phyloP scores from a whole-genome alignment of 2,113 vertebrate genomes.

The Austrofundulus limnaeus region DNA sequence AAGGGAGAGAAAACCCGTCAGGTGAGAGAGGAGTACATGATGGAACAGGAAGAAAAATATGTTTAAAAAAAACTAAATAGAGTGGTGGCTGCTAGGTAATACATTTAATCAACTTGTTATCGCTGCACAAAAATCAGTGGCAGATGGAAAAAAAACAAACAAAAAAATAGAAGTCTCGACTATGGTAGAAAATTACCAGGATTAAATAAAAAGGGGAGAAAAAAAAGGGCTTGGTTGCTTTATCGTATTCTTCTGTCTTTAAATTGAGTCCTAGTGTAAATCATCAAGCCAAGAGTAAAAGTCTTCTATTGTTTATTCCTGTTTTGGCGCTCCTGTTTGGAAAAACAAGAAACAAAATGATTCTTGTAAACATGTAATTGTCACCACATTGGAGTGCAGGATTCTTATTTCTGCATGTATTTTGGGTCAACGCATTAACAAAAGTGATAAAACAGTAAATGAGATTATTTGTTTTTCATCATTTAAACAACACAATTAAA shows the following conservation, averaged over 20 bases:
- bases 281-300: slow-evolving; percentile 79
- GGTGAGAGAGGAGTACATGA: slow-evolving; percentile 66
- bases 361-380: slow-evolving; percentile 10
- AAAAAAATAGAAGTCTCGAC: slow-evolving; percentile 81
- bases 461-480: neutral
- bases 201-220: slow-evolving; percentile 62
- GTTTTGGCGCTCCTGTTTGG: slow-evolving; percentile 90
- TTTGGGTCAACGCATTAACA: slow-evolving; percentile 8
- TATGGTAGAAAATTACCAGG: slow-evolving; percentile 83
- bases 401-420: neutral
- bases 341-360: slow-evolving; percentile 45
- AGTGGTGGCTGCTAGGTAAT: slow-evolving; percentile 70
- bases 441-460: neutral
- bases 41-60: slow-evolving; percentile 56
- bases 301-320: slow-evolving; percentile 90
- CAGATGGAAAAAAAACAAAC: slow-evolving; percentile 79
- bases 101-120: slow-evolving; percentile 84
- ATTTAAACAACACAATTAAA: neutral
- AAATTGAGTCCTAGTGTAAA: slow-evolving; percentile 81
- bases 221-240: slow-evolving; percentile 71
- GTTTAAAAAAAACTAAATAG: slow-evolving; percentile 46
- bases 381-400: slow-evolving; percentile 4
- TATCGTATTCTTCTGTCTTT: slow-evolving; percentile 75
- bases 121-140: slow-evolving; percentile 83
- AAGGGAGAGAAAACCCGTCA: slow-evolving; percentile 66